Evolutionary conservation across 2,888 invertebrate genomes (phyloP).

Genomic region (Parascotia fuliginaria): DNA sequence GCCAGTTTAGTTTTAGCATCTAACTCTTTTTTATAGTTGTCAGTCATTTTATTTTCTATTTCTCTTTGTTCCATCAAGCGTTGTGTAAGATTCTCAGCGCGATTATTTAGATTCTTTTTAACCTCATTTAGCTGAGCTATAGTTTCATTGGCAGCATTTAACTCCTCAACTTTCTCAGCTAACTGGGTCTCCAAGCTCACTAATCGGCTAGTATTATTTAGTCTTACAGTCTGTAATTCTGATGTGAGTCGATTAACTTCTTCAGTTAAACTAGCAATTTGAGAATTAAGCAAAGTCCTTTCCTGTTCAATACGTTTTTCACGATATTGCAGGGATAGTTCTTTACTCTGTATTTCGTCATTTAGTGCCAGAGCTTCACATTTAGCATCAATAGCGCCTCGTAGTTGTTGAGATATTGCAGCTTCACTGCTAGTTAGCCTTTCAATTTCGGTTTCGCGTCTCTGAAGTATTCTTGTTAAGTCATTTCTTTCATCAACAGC

Average conservation of each 20-base stretch:
- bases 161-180: constrained; percentile 92
- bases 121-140: constrained; percentile 89
- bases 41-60: constrained; percentile 90
- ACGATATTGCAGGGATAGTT: constrained; percentile 91
- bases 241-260: constrained; percentile 92
- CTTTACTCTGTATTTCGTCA: constrained; percentile 93
- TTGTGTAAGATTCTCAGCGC: constrained; percentile 89
- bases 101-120: constrained; percentile 88
- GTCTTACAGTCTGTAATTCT: constrained; percentile 91
- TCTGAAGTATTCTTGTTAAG: constrained; percentile 89
- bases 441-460: constrained; percentile 90
- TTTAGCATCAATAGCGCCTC: constrained; percentile 91
- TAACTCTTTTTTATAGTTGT: constrained; percentile 92
- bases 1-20: constrained; percentile 94
- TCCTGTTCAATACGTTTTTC: constrained; percentile 95
- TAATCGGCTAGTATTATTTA: constrained; percentile 88
- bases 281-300: constrained; percentile 89
- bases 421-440: constrained; percentile 89
- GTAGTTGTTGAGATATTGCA: constrained; percentile 90
- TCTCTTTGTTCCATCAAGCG: constrained; percentile 91
- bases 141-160: constrained; percentile 89
- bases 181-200: constrained; percentile 91
- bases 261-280: constrained; percentile 91
- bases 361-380: constrained; percentile 92
- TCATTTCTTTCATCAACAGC: constrained; percentile 92